Conservation (phyloP, 2,113 vertebrate species). For the Salvelinus sp. region DNA sequence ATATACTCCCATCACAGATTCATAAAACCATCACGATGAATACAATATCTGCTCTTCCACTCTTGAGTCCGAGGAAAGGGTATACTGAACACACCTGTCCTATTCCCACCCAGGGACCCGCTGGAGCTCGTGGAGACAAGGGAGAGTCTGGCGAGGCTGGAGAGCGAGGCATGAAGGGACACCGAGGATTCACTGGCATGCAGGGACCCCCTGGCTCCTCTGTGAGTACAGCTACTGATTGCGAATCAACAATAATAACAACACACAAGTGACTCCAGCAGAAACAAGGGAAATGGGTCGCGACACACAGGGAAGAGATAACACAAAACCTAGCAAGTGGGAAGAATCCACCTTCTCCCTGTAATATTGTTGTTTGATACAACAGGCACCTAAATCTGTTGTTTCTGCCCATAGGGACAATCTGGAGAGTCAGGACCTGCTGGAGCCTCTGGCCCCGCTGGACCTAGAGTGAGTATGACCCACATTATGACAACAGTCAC, state of each 20-base stretch:
- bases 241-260: background rate
- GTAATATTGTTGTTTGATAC: background rate
- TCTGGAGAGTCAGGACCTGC: conserved; percentile 92
- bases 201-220: conserved; percentile 90
- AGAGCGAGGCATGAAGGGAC: conserved; percentile 98
- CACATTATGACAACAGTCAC: background rate
- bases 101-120: conserved; percentile 75
- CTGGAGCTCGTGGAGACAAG: conserved; percentile 95
- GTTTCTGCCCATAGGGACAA: conserved; percentile 76
- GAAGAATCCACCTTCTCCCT: too few species aligned
- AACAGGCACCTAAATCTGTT: background rate
- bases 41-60: background rate
- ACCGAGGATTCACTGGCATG: conserved; percentile 96
- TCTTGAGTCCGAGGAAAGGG: background rate
- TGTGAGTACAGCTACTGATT: conserved; percentile 35
- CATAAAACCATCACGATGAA: background rate
- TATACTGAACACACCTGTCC: background rate
- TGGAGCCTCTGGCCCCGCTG: conserved; percentile 87
- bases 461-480: conserved; percentile 85
- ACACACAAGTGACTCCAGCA: too few species aligned
- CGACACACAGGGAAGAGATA: background rate
- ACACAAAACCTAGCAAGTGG: too few species aligned
- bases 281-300: too few species aligned
- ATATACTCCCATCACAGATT: background rate
- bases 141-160: conserved; percentile 93